Evolutionary conservation across 2,888 invertebrate genomes (phyloP).

Genomic region (Agonopterix subpropinquella): DNA sequence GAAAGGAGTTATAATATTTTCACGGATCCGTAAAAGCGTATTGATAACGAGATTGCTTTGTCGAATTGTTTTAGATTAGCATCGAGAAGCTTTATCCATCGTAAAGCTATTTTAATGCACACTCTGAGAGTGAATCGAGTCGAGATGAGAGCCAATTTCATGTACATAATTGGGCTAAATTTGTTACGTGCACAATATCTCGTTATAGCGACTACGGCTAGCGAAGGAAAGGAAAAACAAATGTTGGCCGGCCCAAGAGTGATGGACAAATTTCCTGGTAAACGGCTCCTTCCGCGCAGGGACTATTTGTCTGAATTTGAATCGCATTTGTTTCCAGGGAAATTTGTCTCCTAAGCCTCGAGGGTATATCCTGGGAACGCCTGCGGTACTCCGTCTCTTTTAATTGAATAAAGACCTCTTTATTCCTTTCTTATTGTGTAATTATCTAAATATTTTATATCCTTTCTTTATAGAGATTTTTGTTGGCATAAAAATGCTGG

Average conservation of each 20-base stretch:
- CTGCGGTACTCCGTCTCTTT: conserved; percentile 52
- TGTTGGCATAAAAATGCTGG: background rate
- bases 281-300: conserved; percentile 66
- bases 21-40: conserved; percentile 4
- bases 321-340: conserved; percentile 71
- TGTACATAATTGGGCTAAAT: conserved; percentile 13
- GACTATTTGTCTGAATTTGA: conserved; percentile 75
- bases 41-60: conserved; percentile 5
- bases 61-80: no score
- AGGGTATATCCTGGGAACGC: conserved; percentile 48
- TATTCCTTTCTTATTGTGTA: conserved; percentile 34
- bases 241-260: conserved; percentile 62
- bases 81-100: no score
- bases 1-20: conserved; percentile 24
- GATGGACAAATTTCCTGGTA: conserved; percentile 73
- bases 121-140: no score
- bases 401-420: conserved; percentile 63
- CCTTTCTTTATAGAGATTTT: background rate
- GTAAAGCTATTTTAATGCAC: no score
- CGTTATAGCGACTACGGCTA: conserved; percentile 22
- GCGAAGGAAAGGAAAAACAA: conserved; percentile 50
- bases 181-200: conserved; percentile 22
- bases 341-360: conserved; percentile 70
- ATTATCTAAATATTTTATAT: conserved; percentile 31
- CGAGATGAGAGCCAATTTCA: no score